Base-by-base conservation (phyloP, 2,113 vertebrate genomes). In the Mirza zaza region DNA sequence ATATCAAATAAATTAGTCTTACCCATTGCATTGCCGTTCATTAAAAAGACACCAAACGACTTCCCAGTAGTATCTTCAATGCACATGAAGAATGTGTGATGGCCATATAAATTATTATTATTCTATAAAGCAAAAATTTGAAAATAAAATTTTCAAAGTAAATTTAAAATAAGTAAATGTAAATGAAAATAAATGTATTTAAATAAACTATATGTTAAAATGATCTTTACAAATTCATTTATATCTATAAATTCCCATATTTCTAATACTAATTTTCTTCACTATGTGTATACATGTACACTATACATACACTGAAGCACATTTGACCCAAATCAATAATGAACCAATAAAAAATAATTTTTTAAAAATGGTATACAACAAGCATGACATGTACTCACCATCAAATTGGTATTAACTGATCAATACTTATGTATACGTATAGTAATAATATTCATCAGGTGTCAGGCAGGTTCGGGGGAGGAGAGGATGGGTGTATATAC, bases 1-100 rank as follows among this genome's bases (percentile, higher is more conserved):
- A 71, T 36, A n/a, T 59, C 3, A 79, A 45, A 71, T 84, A 80
- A 80, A 85, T 6, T 1, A 73, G 79, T 75, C 95, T 99, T 98
- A 99, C 99, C 99, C 99, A 99, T 99, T 57, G 99, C 99, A 96
- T 99, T 99, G 98, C 99, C 99, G 90, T 99, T 99, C 99, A 99
- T 99, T 67, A 99, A 98, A 96, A 99, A 99, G 87, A 99, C 99
- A 57, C 99, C 99, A 75, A 99, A 99, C 55, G 99, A 99, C 57
- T 98, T 98, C 48, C 99, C 99, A n/a, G 97, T 98, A 34, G n/a
- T 94, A 84, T 99, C 99, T 96, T 99, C 99, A 98, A 99, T 98
- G 93, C 99, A 99, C 96, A 99, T 98, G 97, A 99, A 99, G 97
- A 99, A 99, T 34, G 99, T 99, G 0, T 99, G 99, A 92, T 99